Base-by-base conservation (phyloP, 2,113 vertebrate species). In the Pseudorasbora parva region DNA sequence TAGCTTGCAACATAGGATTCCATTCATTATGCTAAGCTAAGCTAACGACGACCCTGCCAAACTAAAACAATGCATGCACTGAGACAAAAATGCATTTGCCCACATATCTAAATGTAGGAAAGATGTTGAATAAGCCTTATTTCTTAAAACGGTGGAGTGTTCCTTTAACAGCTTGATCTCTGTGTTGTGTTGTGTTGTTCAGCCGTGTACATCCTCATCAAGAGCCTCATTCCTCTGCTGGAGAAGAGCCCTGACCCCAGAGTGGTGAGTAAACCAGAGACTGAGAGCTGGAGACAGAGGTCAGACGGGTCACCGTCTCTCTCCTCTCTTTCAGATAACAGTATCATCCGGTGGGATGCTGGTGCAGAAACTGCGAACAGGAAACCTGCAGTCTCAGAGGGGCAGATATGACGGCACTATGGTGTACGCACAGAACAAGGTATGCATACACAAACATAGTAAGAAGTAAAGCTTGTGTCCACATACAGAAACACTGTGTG, bases 401-500 rank as follows among this genome's bases (percentile, higher is more conserved):
- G 94, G 94, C 0, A 90, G 89, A 83, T 95, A 91, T 17, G 93
- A 95, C 8, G 93, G 93, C 80, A 91, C 94, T 87, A 94, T 95
- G 93, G 94, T 95, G 82, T 95, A 94, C 37, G 94, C 94, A 77
- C 94, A 95, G 87, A 93, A 95, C 90, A 95, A 95, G 89, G 94
- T 94, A 90, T 11, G 27, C 8, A 76, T 8, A 60, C 4, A 66
- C 9, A 68, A 5, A 68, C 8, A 68, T 19, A 69, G 64, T 68
- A 1, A 8, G 17, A 68, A 21, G 14, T 15, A 68, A 5, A 21
- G 17, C 64, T 69, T n/a, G 66, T 69, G 66, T 69, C 33, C 64
- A 21, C 19, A 2, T 10, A 37, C 64, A n/a, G 33, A 69, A 37
- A 10, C 9, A 5, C 3, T 37, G 19, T 68, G 10, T 21, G 17